Evolutionary conservation across 2,888 invertebrate genomes (phyloP), one percentile per base, ranked within the genome.

Genomic region (Corbicula japonica): DNA sequence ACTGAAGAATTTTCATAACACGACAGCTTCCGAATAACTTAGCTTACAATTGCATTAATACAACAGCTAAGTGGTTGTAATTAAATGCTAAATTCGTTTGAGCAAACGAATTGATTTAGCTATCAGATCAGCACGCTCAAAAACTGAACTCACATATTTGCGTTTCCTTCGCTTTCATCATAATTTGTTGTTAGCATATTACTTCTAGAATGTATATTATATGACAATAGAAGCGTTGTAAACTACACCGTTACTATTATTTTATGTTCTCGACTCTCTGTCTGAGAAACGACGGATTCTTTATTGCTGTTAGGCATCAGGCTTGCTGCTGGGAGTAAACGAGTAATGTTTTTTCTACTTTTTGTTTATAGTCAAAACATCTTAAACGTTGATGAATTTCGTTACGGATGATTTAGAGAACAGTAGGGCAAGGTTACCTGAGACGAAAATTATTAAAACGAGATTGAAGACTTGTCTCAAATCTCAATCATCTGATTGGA

Each of bases 291-390:
- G 34, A 18, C 23, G 10, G n/a, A 35, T 58, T 18, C 35, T 58
- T 58, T 12, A 12, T 35, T 12, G 15, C 6, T 21, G 21, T 12
- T 35, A 35, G 35, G 35, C 58, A 58, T n/a, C 35, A 58, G 8
- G n/a, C n/a, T n/a, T 58, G 34, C 28, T 21, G n/a, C 32, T 18
- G 58, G 35, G 35, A 34, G 58, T n/a, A 35, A 35, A 35, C 4
- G 23, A 35, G 21, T 35, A 35, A 18, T 34, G 34, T 58, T 58
- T 35, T 18, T 12, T 35, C 15, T 12, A 21, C 8, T 30, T 58
- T 58, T 35, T 58, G 34, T 23, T 58, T n/a, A n/a, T 6, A n/a
- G 35, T 58, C 58, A 34, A 35, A 58, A 58, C 58, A 58, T 35
- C 58, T 34, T 58, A 34, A 58, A 35, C 35, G 35, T 35, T 58